Evolutionary conservation across 1,140 invertebrate genomes (phyloP).

Genomic region (Lepidurus couesii): DNA sequence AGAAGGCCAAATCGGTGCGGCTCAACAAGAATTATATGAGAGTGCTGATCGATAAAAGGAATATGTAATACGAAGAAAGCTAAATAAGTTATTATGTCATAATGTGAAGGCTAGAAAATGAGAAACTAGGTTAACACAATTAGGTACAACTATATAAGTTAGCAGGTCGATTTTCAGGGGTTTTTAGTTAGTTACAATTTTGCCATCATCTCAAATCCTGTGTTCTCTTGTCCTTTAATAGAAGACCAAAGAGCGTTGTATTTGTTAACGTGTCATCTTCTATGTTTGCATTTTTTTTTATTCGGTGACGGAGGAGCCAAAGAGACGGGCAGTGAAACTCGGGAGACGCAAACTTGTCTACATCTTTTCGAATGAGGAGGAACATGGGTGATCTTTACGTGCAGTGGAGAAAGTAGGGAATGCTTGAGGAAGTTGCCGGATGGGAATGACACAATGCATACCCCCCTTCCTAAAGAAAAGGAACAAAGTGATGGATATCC

Average conservation of each 20-base stretch:
- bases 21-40: too few species aligned
- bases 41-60: too few species aligned
- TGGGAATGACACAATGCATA: background rate
- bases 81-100: background rate
- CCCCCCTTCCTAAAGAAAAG: background rate
- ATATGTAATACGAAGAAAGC: too few species aligned
- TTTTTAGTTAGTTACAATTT: too few species aligned
- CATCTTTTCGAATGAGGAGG: background rate
- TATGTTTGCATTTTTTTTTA: too few species aligned
- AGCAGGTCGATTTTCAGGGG: too few species aligned
- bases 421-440: background rate
- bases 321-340: background rate
- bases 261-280: background rate
- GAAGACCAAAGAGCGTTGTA: background rate
- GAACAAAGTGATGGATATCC: background rate
- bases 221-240: background rate
- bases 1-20: background rate
- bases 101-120: background rate
- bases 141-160: too few species aligned
- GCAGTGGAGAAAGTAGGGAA: constrained; percentile 8
- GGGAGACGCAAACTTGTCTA: background rate
- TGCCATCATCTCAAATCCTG: too few species aligned
- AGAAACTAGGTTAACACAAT: too few species aligned
- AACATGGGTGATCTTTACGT: constrained; percentile 11
- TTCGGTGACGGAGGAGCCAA: background rate